Evolutionary conservation across 2,888 invertebrate genomes (phyloP).

Genomic region (Teinopalpus imperialis): DNA sequence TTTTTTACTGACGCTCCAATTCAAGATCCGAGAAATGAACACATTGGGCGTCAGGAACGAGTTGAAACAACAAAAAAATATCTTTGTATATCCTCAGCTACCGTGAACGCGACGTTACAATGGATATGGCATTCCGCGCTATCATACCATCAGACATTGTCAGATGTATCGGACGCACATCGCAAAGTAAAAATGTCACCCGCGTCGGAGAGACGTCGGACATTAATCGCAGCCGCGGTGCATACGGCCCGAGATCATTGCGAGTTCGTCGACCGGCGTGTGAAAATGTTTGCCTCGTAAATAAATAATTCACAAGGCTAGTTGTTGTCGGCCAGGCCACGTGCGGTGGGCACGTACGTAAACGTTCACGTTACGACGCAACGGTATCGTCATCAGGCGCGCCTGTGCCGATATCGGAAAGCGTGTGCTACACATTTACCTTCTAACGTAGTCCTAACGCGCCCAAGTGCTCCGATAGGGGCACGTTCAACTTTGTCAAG

Average conservation of each 20-base stretch:
- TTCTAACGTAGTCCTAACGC: constrained; percentile 39
- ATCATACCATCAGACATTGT: constrained; percentile 1
- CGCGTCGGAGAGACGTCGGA: constrained; percentile 52
- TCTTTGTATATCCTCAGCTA: constrained; percentile 10
- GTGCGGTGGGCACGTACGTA: constrained; percentile 68
- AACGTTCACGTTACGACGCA: constrained; percentile 80
- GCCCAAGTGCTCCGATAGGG: constrained; percentile 5
- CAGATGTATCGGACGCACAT: constrained; percentile 15
- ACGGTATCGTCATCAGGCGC: constrained; percentile 73
- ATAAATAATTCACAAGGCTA: constrained; percentile 83
- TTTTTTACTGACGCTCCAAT: no score
- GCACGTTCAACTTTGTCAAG: no score
- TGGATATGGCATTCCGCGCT: not conserved
- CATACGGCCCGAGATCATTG: constrained; percentile 75
- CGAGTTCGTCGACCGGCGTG: constrained; percentile 79
- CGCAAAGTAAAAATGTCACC: constrained; percentile 38
- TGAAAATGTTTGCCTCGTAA: constrained; percentile 80
- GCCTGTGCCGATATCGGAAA: constrained; percentile 69
- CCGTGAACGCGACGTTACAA: not conserved
- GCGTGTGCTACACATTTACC: constrained; percentile 46
- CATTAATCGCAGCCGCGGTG: constrained; percentile 65
- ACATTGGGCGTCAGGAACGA: not conserved
- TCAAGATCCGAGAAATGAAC: constrained; percentile 1
- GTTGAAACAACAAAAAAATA: not conserved
- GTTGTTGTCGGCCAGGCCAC: constrained; percentile 76